Conservation (phyloP, 2,113 vertebrate species). For the Chamaetylas fuelleborni region DNA sequence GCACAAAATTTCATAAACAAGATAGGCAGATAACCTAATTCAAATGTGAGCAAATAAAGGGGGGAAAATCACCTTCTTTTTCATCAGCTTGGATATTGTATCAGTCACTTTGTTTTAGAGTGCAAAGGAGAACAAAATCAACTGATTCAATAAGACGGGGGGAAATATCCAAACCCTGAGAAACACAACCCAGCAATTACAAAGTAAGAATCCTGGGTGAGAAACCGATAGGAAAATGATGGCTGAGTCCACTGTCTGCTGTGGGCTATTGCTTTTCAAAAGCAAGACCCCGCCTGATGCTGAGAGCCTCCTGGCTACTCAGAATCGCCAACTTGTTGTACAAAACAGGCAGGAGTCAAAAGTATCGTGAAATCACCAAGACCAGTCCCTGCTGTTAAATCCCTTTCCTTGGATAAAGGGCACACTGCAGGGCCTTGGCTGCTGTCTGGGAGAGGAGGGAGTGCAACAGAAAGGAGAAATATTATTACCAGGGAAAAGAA, state of each 20-base stretch:
- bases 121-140: conserved; percentile 39
- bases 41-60: conserved; percentile 71
- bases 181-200: conserved; percentile 50
- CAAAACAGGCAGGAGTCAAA: background rate
- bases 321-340: background rate
- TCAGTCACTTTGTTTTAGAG: conserved; percentile 73
- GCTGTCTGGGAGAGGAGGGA: background rate
- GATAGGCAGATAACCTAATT: conserved; percentile 81
- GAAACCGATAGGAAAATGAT: conserved; percentile 49
- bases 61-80: conserved; percentile 43
- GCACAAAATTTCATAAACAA: conserved; percentile 80
- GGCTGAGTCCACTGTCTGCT: background rate
- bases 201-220: conserved; percentile 53
- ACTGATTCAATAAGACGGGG: background rate
- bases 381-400: background rate
- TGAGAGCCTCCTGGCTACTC: background rate
- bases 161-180: background rate
- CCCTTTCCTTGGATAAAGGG: background rate
- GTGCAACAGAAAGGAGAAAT: background rate
- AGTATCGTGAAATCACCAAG: background rate
- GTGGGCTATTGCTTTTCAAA: conserved; percentile 44
- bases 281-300: background rate
- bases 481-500: background rate
- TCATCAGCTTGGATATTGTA: conserved; percentile 72
- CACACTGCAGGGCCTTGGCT: background rate